Evolutionary conservation across 1,140 invertebrate species (phyloP).

Genomic region (Heterodera schachtii): DNA sequence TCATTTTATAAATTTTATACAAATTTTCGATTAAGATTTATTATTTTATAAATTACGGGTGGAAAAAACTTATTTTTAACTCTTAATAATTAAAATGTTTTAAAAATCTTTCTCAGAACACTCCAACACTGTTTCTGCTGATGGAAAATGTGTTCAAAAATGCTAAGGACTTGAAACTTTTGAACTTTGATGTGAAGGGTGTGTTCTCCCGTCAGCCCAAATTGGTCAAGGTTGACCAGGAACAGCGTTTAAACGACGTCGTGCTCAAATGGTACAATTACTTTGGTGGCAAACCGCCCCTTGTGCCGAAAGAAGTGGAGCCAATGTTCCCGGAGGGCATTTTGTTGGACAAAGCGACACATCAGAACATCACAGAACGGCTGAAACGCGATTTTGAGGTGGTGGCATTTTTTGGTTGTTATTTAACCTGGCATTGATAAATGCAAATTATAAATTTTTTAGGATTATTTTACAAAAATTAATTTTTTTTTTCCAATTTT

Average conservation of each 20-base stretch:
- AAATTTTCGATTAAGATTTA: too few relatives aligned
- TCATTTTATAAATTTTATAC: too few relatives aligned
- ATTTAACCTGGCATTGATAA: too few relatives aligned
- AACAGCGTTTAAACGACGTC: neutral
- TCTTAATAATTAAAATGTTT: neutral
- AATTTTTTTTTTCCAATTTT: too few relatives aligned
- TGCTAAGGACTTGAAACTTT: neutral
- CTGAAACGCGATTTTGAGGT: neutral
- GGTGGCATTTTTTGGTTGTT: too few relatives aligned
- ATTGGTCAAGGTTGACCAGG: neutral
- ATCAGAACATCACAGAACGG: neutral
- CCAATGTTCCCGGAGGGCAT: neutral
- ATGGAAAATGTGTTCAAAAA: neutral
- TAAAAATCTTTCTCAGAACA: neutral
- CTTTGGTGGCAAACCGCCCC: neutral
- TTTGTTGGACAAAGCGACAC: neutral
- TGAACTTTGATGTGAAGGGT: neutral
- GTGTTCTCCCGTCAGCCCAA: neutral
- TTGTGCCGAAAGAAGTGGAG: neutral
- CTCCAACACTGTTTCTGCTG: neutral
- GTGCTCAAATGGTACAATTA: neutral
- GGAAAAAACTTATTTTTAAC: too few relatives aligned
- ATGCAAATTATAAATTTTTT: too few relatives aligned
- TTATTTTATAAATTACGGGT: too few relatives aligned
- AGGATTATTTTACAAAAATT: too few relatives aligned